Percentiles rank a stretch among this genome's conserved stretches.
These are phyloP conservation scores for Sphinx pinastri DNA, from an alignment of 2,888 invertebrate genomes.

Conservation along the genomic window DNA sequence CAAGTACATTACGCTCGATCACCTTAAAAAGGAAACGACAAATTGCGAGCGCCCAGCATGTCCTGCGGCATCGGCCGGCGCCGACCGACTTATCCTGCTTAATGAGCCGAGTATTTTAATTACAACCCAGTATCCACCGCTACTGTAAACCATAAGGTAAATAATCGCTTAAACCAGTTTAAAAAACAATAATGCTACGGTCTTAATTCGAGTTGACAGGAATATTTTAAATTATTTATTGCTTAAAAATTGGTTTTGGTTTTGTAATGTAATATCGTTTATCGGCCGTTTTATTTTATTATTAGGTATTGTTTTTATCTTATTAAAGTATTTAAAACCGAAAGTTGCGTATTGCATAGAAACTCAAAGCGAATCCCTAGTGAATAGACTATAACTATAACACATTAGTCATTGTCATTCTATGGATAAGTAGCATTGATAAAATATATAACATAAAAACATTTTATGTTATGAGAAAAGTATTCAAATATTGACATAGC, in stretches of 20 bases:
- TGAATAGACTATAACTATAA: too few relatives aligned
- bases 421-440: too few relatives aligned
- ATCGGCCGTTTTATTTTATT: neutral
- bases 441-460: too few relatives aligned
- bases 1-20: slow-evolving; percentile 16
- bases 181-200: neutral
- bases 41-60: slow-evolving; percentile 31
- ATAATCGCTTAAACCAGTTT: neutral
- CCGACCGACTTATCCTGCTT: slow-evolving; percentile 25
- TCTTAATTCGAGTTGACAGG: neutral
- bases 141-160: neutral
- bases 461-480: too few relatives aligned
- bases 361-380: too few relatives aligned
- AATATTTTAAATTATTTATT: neutral
- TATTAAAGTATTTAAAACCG: too few relatives aligned
- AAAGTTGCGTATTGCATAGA: too few relatives aligned
- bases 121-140: slow-evolving; percentile 23
- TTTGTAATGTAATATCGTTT: neutral
- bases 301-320: neutral
- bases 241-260: neutral
- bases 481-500: too few relatives aligned
- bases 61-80: slow-evolving; percentile 32
- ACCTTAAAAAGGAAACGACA: slow-evolving; percentile 34
- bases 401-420: too few relatives aligned
- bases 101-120: slow-evolving; percentile 29